Conservation (phyloP, 2,888 invertebrate genomes). For the Acronicta aceris region DNA sequence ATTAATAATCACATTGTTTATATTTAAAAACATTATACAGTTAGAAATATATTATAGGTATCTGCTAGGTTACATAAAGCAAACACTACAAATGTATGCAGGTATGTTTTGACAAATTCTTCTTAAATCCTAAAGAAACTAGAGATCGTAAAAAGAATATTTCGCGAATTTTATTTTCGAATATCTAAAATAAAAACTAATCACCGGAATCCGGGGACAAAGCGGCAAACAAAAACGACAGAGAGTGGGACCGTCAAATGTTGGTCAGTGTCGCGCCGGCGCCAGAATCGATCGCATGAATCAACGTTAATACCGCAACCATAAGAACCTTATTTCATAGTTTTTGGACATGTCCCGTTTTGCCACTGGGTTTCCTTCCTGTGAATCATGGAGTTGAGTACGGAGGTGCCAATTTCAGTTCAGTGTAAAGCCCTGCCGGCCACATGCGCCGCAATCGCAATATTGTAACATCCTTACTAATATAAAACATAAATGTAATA, state of each 20-base stretch:
- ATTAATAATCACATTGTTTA: background rate
- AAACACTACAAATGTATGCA: background rate
- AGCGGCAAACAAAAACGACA: conserved; percentile 50
- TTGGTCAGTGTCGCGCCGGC: conserved; percentile 79
- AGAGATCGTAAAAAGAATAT: conserved; percentile 7
- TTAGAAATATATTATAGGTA: background rate
- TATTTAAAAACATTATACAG: background rate
- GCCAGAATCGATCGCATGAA: conserved; percentile 81
- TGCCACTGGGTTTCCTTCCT: conserved; percentile 79
- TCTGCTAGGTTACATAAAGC: background rate
- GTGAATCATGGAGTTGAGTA: conserved; percentile 81
- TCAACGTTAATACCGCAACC: conserved; percentile 68
- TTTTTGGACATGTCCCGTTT: conserved; percentile 83
- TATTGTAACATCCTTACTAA: conserved; percentile 63
- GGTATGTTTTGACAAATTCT: background rate
- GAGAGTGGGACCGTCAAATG: conserved; percentile 68
- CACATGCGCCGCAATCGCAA: conserved; percentile 67
- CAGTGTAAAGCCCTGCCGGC: conserved; percentile 69
- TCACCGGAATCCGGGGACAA: conserved; percentile 38
- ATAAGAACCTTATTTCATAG: conserved; percentile 70
- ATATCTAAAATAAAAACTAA: conserved; percentile 50
- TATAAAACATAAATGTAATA: conserved; percentile 61
- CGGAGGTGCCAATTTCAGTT: conserved; percentile 75
- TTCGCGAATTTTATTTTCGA: conserved; percentile 19
- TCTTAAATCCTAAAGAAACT: background rate